Base-by-base conservation (phyloP, 2,888 invertebrate species). In the Podabrus alpinus region DNA sequence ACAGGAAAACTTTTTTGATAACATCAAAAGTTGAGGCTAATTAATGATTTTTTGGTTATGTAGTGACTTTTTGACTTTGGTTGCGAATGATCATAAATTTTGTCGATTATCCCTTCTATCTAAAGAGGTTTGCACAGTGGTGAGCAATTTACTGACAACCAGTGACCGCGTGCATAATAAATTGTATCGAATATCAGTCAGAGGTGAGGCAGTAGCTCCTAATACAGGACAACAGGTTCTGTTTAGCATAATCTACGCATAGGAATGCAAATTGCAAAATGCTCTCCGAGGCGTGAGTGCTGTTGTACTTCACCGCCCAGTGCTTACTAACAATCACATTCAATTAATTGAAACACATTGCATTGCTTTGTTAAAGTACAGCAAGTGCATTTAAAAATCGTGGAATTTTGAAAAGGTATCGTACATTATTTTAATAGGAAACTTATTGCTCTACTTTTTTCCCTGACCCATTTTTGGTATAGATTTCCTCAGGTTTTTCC, bases 141-240 rank as follows among this genome's bases (percentile, higher is more conserved):
- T 68, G 66, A 72, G 72, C 68, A 74, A 77, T 77, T 74, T 74
- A 77, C 74, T 77, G 77, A 77, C 77, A 77, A 66, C 67, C 77
- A 70, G 70, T 72, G 72, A 74, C 74, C 78, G 74, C 74, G 71
- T 72, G 68, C 71, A 67, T 75, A 78, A 78, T 78, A 77, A 78
- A 78, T 78, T 77, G 77, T 78, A 78, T 78, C 78, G 74, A 78
- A 78, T 78, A 78, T 77, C 78, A 78, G 74, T 75, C 77, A 78
- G 69, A 75, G 77, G 77, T 75, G 69, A 75, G 75, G 75, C 72
- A 73, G 75, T 74, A 74, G 77, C 78, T 78, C 68, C 78, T 74
- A 74, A 68, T 76, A 69, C 73, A 76, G 45, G 25, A 73, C 74
- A 76, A 78, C 78, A 76, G 76, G 78, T 78, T 78, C 74, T 78